A percentile compares a stretch with the other conserved stretches of the same genome.
Conservation (phyloP, 2,113 vertebrate genomes). For the Nothocercus julius region DNA sequence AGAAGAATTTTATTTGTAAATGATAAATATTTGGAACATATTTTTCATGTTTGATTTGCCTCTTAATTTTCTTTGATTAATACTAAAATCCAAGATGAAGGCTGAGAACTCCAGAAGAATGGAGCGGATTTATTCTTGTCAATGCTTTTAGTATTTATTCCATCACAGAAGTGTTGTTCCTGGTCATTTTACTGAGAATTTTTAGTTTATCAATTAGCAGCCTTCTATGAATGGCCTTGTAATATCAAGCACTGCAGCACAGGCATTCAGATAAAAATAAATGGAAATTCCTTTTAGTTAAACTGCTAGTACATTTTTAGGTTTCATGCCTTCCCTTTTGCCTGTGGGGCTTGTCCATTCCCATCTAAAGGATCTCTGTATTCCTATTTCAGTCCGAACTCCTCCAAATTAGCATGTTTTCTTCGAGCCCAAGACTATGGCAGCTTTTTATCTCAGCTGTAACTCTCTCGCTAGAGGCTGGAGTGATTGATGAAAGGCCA, state of each 20-base stretch:
- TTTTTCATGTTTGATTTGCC: slow-evolving; percentile 2
- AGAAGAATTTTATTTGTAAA: not conserved
- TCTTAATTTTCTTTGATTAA: not conserved
- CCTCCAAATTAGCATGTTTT: slow-evolving; percentile 15
- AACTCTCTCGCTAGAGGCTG: not conserved
- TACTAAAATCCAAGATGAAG: not conserved
- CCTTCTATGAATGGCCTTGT: not conserved
- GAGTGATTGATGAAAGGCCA: not conserved
- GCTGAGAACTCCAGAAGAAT: not conserved
- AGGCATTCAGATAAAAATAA: slow-evolving; percentile 52
- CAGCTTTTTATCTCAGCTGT: not conserved
- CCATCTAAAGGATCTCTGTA: not conserved
- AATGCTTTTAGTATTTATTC: slow-evolving; percentile 28
- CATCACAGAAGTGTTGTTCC: not conserved
- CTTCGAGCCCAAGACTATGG: not conserved
- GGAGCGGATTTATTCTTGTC: not conserved
- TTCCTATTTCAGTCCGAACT: slow-evolving; percentile 31
- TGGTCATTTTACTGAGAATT: slow-evolving; percentile 11
- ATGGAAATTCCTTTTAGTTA: slow-evolving; percentile 47
- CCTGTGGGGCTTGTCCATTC: slow-evolving; percentile 26
- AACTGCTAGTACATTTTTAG: slow-evolving; percentile 4
- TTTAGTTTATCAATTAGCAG: not conserved
- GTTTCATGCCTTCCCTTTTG: slow-evolving; percentile 34
- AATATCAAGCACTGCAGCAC: slow-evolving; percentile 7
- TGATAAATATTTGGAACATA: not conserved